Evolutionary conservation across 2,113 vertebrate species (phyloP), one percentile per base, ranked within the genome.

Genomic region (Petrocephalus zakoni): DNA sequence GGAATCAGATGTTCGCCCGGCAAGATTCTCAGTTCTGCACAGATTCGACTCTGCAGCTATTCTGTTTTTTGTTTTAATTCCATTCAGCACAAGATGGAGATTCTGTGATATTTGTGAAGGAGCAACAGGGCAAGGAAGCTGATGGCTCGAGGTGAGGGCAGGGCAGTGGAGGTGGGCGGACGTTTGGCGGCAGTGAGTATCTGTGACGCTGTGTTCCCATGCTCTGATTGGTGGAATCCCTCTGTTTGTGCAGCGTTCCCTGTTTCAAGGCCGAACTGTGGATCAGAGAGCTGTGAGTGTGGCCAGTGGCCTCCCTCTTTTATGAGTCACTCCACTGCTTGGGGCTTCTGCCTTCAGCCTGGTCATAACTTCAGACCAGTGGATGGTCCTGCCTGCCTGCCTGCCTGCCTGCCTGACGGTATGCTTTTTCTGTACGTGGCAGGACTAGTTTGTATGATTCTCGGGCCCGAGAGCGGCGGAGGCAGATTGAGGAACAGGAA

Each of bases 241-340:
- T 25, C 22, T 85, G 0, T 91, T 0, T 87, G 90, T 89, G 25
- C 89, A 99, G 98, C 85, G 91, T 94, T 88, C 95, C 95, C 0
- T 97, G 96, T 93, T 99, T 99, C 94, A 95, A 97, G 89, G 97
- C 97, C 0, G 98, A 99, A 61, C 92, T 98, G 3, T 99, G 98
- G 98, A 99, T 99, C 94, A 99, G 98, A 95, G 98, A 99, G 94
- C 91, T 99, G 98, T 99, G 93, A 98, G 97, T 96, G 87, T 11
- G 4, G 37, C 15, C 15, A 5, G 15, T 91, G 92, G 46, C 10
- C 3, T 25, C 47, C 61, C n/a, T 42, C 29, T 7, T 78, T 78
- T 19, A 19, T 17, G 17, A 42, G 72, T 78, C 34, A 42, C 34
- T 78, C 13, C 4, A 19, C 29, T 42, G 29, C 29, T 78, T 34